These are phyloP conservation scores for Allobates femoralis DNA, from an alignment of 2,797 vertebrate genomes.

Conservation along the genomic window DNA sequence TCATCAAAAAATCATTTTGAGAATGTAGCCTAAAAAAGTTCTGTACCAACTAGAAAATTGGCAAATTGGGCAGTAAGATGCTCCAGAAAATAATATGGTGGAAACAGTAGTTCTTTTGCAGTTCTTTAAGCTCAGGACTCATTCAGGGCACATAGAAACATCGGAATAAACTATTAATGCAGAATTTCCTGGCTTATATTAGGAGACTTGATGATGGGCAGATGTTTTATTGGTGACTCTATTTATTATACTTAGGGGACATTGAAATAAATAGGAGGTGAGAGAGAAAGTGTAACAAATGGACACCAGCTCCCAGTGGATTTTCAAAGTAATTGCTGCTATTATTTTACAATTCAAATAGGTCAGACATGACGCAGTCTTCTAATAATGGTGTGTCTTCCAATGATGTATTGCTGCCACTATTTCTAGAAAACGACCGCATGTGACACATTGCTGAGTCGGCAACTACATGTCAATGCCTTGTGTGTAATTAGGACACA, in stretches of 20 bases:
- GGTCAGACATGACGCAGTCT: constrained; percentile 27
- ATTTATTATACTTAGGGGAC: not conserved
- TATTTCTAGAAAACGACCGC: constrained; percentile 60
- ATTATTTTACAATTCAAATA: constrained; percentile 45
- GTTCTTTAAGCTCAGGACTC: not conserved
- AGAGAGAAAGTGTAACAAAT: constrained; percentile 18
- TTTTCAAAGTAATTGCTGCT: constrained; percentile 35
- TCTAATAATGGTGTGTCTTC: constrained; percentile 54
- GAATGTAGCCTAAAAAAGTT: no score
- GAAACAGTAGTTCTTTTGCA: no score
- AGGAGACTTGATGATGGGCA: not conserved
- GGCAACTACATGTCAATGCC: constrained; percentile 34
- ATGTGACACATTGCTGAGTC: constrained; percentile 59
- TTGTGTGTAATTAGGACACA: constrained; percentile 52
- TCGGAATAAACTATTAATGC: not conserved
- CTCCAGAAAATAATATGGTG: no score
- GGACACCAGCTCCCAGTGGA: constrained; percentile 34
- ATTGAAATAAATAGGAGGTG: constrained; percentile 22
- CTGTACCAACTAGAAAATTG: no score
- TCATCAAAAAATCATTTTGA: no score
- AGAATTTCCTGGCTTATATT: not conserved
- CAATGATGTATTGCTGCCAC: constrained; percentile 34
- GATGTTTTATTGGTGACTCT: not conserved
- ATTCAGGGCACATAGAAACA: not conserved
- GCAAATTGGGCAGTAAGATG: no score